Evolutionary conservation across 1,140 invertebrate species (phyloP), one percentile per base, ranked within the genome.

Genomic region (Nasonia vitripennis): DNA sequence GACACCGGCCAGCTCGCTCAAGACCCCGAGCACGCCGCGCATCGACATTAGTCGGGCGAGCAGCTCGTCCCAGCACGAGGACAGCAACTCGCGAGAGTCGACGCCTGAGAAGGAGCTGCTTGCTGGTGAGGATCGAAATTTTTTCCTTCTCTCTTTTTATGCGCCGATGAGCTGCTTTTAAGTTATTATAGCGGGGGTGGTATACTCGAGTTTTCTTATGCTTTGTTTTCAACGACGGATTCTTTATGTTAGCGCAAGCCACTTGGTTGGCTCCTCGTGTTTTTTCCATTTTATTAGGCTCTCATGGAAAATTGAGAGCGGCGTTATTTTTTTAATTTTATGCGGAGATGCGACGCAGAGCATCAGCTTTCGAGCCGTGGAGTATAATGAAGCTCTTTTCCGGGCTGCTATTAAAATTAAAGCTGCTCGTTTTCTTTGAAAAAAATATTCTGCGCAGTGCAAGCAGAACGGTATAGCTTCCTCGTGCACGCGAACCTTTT

Each of bases 31-130:
- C 81, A 96, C 97, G 67, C 97, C 97, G 2, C 95, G 97, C 87
- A 98, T 97, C 88, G 97, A 98, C 92, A 97, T 98, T 89, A 97
- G 97, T 82, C 94, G 97, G 77, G 97, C 97, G 4, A 97, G 96
- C 88, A 97, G 96, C 91, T 97, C 96, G 45, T 97, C 96, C 34
- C 97, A 97, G 88, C 97, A 97, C 90, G 95, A 95, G 89, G 96
- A 97, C 91, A 97, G 96, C 87, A 93, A 93, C 81, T 93, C 93
- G 27, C 95, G 96, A 77, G 96, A 97, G 88, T 96, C 96, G 86
- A 96, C 96, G 37, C 97, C 97, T 0, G 96, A 97, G 90, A 94
- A 95, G 87, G 96, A 97, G 87, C 94, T 97, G n/a, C 94, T 96
- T 82, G 93, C 93, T 82, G 92, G 93, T 93, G 31, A 14, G 37